Conservation (phyloP, 2,113 vertebrate species). For the Motacilla tschutschensis region DNA sequence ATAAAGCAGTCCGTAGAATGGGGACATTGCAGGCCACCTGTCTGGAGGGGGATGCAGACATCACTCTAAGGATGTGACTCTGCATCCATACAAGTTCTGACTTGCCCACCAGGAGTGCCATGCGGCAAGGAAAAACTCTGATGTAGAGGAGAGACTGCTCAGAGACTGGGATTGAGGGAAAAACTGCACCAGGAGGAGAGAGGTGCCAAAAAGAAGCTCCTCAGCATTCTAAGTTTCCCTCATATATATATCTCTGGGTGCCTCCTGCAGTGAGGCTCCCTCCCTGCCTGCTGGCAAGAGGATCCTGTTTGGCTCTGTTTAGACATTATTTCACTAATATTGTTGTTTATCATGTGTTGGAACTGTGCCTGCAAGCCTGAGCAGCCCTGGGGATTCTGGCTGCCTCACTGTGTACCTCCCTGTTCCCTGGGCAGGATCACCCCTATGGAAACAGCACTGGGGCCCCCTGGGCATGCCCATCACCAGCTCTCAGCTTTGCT, state of each 20-base stretch:
- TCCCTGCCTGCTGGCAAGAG: slow-evolving; percentile 20
- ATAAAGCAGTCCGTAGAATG: not conserved
- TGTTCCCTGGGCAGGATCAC: not conserved
- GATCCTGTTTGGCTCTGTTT: slow-evolving; percentile 12
- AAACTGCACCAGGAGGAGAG: not conserved
- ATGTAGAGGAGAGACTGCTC: not conserved
- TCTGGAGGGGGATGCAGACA: not conserved
- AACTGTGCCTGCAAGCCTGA: not conserved
- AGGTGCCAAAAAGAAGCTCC: not conserved
- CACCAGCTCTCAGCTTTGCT: not conserved
- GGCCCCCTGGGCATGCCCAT: not conserved
- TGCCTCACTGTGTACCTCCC: fast-evolving
- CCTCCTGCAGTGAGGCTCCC: not conserved
- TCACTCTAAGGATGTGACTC: not conserved
- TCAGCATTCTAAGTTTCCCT: not conserved
- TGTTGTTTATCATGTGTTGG: slow-evolving; percentile 11
- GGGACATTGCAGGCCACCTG: not conserved
- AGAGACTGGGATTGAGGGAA: not conserved
- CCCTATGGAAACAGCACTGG: fast-evolving
- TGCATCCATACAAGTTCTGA: not conserved
- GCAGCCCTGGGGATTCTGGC: not conserved
- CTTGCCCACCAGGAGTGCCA: not conserved
- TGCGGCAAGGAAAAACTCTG: not conserved
- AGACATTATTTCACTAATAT: slow-evolving; percentile 13
- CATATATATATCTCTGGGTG: fast-evolving